Evolutionary conservation across 1,140 invertebrate species (phyloP).

Genomic region (Trichonephila clavata): DNA sequence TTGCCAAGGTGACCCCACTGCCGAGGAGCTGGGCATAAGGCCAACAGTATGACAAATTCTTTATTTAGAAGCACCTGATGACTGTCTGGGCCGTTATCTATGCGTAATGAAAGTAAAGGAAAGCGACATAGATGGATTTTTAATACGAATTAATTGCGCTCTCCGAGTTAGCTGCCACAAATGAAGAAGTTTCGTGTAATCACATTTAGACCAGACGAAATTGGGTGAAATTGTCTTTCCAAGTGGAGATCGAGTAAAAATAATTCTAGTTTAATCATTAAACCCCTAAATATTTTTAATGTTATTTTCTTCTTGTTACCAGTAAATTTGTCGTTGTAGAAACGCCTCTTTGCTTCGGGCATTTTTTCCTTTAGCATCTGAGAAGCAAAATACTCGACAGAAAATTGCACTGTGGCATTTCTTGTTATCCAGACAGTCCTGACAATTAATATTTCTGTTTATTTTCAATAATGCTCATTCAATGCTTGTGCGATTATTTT

Average conservation of each 20-base stretch:
- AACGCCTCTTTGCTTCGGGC: too few relatives aligned
- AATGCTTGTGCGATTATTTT: too few relatives aligned
- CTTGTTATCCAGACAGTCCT: too few relatives aligned
- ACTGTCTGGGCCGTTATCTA: constrained; percentile 8
- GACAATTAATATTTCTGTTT: too few relatives aligned
- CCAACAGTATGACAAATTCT: constrained; percentile 55
- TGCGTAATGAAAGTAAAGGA: constrained; percentile 31
- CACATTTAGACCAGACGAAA: not conserved
- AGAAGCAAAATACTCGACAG: too few relatives aligned
- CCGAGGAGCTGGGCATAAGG: constrained; percentile 36
- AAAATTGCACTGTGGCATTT: too few relatives aligned
- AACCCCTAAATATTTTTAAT: not conserved
- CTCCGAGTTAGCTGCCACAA: not conserved
- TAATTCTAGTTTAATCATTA: not conserved
- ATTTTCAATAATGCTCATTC: too few relatives aligned
- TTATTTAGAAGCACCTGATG: constrained; percentile 66
- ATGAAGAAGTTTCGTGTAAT: not conserved
- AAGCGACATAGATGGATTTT: constrained; percentile 50
- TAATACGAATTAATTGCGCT: constrained; percentile 49
- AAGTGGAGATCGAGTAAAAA: not conserved
- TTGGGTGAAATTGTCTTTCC: not conserved
- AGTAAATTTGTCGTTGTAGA: too few relatives aligned
- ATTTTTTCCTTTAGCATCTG: too few relatives aligned
- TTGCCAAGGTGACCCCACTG: constrained; percentile 52
- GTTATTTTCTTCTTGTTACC: not conserved